These are phyloP conservation scores for Tauraco hartlaubi DNA, from an alignment of 2,797 vertebrate species.

Conservation along the genomic window DNA sequence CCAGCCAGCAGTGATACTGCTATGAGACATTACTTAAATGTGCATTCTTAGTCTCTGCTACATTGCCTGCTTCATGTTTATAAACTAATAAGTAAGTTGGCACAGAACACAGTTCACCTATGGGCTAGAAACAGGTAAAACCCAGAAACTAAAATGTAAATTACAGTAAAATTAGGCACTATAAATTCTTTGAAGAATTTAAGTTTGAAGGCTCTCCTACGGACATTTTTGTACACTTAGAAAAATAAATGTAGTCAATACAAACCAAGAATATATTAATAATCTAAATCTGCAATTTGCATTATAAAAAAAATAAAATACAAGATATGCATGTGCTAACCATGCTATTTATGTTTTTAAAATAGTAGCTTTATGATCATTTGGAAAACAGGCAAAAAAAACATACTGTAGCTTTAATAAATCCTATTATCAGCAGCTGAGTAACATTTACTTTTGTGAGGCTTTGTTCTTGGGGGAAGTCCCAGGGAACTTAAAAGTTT, in stretches of 20 bases:
- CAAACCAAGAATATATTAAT: neutral
- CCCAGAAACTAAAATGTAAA: neutral
- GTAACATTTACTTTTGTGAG: neutral
- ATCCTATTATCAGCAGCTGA: neutral
- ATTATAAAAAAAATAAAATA: neutral
- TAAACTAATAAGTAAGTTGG: slow-evolving; percentile 5
- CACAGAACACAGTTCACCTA: neutral
- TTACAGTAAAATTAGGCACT: neutral
- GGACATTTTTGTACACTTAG: neutral
- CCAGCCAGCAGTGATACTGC: neutral
- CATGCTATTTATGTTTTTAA: neutral
- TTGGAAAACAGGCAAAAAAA: neutral
- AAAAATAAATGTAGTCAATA: neutral
- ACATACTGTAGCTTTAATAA: neutral
- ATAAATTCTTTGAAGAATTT: neutral
- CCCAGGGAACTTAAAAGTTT: neutral
- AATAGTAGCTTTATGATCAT: neutral
- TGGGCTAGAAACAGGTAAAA: slow-evolving; percentile 1
- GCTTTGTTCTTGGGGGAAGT: neutral
- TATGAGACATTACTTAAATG: neutral
- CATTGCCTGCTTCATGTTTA: neutral
- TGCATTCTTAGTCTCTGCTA: neutral
- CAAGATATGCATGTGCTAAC: neutral
- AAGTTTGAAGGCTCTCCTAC: neutral
- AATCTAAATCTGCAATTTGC: neutral